Conservation (phyloP, 30 jellyfish, hydroid and myxozoan genomes). For the Turritopsis dohrnii region DNA sequence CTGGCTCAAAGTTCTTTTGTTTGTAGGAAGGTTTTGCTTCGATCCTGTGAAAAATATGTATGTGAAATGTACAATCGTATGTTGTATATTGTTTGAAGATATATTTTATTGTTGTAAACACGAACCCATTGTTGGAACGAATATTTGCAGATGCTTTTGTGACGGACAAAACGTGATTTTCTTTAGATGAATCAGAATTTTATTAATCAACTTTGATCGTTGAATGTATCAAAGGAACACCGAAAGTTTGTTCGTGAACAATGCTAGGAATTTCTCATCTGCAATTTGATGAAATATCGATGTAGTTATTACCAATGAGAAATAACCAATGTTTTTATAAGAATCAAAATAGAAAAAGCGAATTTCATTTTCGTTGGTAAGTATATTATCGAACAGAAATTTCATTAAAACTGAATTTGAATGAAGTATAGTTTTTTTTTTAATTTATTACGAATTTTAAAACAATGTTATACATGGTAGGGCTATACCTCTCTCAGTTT, state of each 20-base stretch:
- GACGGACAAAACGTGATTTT: not conserved
- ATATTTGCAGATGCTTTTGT: not conserved
- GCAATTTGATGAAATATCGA: not conserved
- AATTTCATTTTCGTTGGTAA: not conserved
- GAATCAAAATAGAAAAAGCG: not conserved
- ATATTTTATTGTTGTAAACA: not conserved
- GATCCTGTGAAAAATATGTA: not conserved
- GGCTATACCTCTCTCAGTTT: not conserved
- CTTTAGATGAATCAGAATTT: not conserved
- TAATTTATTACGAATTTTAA: too few species aligned
- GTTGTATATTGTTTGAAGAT: not conserved
- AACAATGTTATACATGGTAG: not conserved
- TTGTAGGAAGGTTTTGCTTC: not conserved
- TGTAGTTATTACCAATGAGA: not conserved
- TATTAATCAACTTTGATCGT: not conserved
- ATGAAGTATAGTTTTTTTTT: too few species aligned
- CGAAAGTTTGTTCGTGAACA: not conserved
- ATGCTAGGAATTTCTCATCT: not conserved
- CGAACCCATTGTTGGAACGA: not conserved
- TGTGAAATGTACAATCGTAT: not conserved
- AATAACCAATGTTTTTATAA: not conserved
- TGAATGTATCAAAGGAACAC: not conserved
- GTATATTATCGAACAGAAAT: not conserved
- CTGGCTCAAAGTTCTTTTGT: not conserved
- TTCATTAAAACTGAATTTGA: not conserved